phyloP scores from a whole-genome alignment of 2,797 vertebrate genomes.

The Periparus ater region DNA sequence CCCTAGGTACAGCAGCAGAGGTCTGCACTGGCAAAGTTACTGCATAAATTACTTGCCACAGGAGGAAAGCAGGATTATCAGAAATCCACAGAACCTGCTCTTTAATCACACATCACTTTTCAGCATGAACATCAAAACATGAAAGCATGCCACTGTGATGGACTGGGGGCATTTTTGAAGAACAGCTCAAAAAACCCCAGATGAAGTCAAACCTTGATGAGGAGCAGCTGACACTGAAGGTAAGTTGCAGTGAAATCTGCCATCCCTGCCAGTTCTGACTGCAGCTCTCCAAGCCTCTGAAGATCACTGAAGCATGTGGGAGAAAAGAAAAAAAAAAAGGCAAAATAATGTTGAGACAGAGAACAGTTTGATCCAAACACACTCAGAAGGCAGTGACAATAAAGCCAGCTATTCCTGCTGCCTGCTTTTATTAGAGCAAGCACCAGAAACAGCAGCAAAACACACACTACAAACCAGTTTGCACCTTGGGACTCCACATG shows the following conservation, averaged over 20 bases:
- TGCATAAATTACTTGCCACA: not conserved
- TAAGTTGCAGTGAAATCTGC: conserved; percentile 96
- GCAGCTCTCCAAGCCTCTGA: conserved; percentile 91
- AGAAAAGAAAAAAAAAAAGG: no score
- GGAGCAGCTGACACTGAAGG: conserved; percentile 92
- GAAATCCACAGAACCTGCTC: not conserved
- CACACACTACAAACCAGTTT: not conserved
- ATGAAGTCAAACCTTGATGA: conserved; percentile 85
- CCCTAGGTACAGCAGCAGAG: not conserved
- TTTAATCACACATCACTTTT: not conserved
- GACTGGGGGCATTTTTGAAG: not conserved
- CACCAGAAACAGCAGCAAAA: not conserved
- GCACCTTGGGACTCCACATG: not conserved
- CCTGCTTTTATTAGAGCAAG: not conserved
- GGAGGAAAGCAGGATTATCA: not conserved
- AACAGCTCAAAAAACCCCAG: not conserved
- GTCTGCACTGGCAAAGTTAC: not conserved
- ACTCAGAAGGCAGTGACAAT: not conserved
- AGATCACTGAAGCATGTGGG: conserved; percentile 82
- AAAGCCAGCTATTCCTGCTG: not conserved
- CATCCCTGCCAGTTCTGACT: conserved; percentile 91
- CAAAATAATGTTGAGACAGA: not conserved
- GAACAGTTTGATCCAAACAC: not conserved
- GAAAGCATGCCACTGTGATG: not conserved
- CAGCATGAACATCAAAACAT: not conserved